These are phyloP conservation scores for Cheirogaleus major DNA, from an alignment of 2,797 vertebrate species.

Conservation along the genomic window DNA sequence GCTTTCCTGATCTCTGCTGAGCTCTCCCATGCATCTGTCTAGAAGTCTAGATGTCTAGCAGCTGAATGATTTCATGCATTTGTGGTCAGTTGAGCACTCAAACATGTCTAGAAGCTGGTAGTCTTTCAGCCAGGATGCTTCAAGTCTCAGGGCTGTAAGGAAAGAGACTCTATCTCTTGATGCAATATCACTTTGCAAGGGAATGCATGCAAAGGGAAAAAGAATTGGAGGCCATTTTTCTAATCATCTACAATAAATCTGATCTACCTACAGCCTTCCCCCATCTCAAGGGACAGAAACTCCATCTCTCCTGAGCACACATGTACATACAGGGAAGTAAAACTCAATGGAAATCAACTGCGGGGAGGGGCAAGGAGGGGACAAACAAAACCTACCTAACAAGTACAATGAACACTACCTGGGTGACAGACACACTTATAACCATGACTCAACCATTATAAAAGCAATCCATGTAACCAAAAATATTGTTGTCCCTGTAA, in stretches of 20 bases:
- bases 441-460: no score
- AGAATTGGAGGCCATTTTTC: not conserved
- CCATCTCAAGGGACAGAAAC: not conserved
- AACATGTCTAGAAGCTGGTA: not conserved
- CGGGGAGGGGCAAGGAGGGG: no score
- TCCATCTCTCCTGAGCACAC: not conserved
- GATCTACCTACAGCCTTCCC: not conserved
- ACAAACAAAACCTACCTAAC: no score
- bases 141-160: not conserved
- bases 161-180: not conserved
- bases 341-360: no score
- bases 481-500: no score
- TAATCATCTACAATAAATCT: not conserved
- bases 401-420: no score
- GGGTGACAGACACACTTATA: no score
- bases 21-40: not conserved
- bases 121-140: not conserved
- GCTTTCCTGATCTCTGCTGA: not conserved
- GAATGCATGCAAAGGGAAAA: not conserved
- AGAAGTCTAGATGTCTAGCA: not conserved
- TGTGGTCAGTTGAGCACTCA: not conserved
- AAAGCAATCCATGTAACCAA: no score
- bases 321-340: no score
- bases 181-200: not conserved
- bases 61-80: not conserved